Percentiles rank a stretch among this genome's conserved stretches.
These are phyloP conservation scores for Imbricaverruca yamaguchii DNA, from an alignment of 2,888 invertebrate genomes.

Conservation along the genomic window DNA sequence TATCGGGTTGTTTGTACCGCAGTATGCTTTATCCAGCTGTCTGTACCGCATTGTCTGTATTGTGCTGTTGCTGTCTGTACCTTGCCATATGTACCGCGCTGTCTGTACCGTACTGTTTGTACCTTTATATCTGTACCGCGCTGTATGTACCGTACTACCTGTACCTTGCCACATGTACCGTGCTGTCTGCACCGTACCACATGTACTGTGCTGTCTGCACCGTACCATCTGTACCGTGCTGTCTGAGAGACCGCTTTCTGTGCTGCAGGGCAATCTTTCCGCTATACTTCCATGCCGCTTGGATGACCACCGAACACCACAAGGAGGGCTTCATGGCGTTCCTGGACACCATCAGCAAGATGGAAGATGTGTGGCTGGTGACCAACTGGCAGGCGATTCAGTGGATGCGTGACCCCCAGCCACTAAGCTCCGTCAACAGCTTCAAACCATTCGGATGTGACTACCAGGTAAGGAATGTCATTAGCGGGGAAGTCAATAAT, in stretches of 20 bases:
- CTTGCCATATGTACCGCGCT: too few species aligned
- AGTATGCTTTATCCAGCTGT: too few species aligned
- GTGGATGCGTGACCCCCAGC: slow-evolving; percentile 92
- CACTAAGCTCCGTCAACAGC: slow-evolving; percentile 66
- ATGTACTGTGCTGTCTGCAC: neutral
- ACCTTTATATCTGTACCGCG: too few species aligned
- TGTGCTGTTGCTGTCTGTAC: too few species aligned
- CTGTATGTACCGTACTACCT: too few species aligned
- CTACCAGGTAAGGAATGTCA: slow-evolving; percentile 54
- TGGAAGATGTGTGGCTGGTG: slow-evolving; percentile 84
- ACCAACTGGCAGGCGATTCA: slow-evolving; percentile 91
- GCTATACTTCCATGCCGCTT: slow-evolving; percentile 86
- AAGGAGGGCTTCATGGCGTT: slow-evolving; percentile 90
- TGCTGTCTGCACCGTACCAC: neutral
- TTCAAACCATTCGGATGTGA: slow-evolving; percentile 88
- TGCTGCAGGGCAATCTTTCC: slow-evolving; percentile 70
- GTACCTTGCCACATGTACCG: too few species aligned
- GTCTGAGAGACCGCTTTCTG: neutral
- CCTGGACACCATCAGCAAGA: slow-evolving; percentile 76
- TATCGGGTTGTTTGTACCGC: too few species aligned
- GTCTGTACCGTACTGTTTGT: too few species aligned
- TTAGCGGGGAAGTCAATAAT: too few species aligned
- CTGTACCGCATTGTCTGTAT: too few species aligned
- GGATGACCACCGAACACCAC: slow-evolving; percentile 92
- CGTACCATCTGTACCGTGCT: too few species aligned